Evolutionary conservation across 2,113 vertebrate genomes (phyloP), one percentile per base, ranked within the genome.

Genomic region (Mohoua ochrocephala): DNA sequence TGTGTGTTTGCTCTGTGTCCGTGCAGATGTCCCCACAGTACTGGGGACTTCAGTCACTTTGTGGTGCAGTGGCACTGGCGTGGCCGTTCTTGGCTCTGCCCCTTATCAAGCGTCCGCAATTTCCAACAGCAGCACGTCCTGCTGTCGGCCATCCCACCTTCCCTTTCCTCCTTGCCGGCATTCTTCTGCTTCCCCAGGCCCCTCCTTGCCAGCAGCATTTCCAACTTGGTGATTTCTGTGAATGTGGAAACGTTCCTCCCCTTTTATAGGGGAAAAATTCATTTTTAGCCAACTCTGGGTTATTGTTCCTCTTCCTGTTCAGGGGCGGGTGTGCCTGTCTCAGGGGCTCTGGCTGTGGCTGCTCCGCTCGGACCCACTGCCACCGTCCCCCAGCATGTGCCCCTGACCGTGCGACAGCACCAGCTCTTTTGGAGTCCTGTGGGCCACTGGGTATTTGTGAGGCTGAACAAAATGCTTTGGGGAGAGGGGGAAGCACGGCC

Each of bases 211-310:
- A 63, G 75, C 70, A 79, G 52, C 27, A 27, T 79, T 96, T 93
- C 75, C 63, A 93, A 1, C 91, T 65, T 14, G 5, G 15, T 53
- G 45, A 73, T 88, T 94, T 93, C 88, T 88, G 42, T 84, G 89
- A 77, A 83, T 88, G 61, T 93, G 95, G 86, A 95, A 95, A 93
- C 0, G 83, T 95, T 94, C 90, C 85, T 97, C 60, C 86, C 60
- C 60, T 97, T 96, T 95, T 91, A 93, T 87, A 91, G 64, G 41
- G 93, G 93, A 91, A 95, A 94, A 95, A 80, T 9, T 39, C 47
- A 53, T 93, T 96, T 95, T 91, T 92, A 91, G 95, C 94, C 93
- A 96, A 1, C 59, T 87, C 91, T 69, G 16, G 7, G 91, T 93
- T 95, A 89, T 86, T 91, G 89, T 91, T 96, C 95, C 86, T 92